Evolutionary conservation across 92 coral and sea anemone species (phyloP).

Genomic region (Siderastrea radians): DNA sequence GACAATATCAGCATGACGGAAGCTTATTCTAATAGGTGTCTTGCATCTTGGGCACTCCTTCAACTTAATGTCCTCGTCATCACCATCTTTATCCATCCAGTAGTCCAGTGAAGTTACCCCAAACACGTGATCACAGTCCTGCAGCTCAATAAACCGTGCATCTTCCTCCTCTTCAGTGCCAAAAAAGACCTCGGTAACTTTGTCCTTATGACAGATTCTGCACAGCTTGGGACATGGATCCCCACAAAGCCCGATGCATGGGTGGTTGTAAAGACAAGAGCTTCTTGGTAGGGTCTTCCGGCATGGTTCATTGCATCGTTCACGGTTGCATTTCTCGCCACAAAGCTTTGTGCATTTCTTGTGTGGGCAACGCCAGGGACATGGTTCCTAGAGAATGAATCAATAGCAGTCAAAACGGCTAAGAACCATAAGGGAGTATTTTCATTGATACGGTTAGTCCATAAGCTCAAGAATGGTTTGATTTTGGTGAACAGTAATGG

Average conservation of each 20-base stretch:
- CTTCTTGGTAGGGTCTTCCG: conserved; percentile 37
- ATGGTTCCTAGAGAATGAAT: conserved; percentile 54
- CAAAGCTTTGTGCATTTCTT: conserved; percentile 69
- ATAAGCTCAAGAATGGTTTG: no score
- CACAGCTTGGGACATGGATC: conserved; percentile 92
- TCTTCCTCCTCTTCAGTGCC: conserved; percentile 79
- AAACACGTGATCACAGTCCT: conserved; percentile 86
- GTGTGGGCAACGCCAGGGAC: conserved; percentile 85
- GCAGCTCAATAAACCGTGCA: conserved; percentile 85
- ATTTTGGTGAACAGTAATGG: no score
- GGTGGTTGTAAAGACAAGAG: conserved; percentile 63
- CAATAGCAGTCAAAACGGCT: background rate
- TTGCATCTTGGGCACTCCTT: conserved; percentile 87
- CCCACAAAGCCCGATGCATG: conserved; percentile 91
- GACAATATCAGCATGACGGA: conserved; percentile 86
- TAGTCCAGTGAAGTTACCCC: conserved; percentile 83
- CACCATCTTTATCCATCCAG: conserved; percentile 74
- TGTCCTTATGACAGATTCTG: conserved; percentile 74
- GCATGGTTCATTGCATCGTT: conserved; percentile 82
- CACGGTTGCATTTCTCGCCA: conserved; percentile 83
- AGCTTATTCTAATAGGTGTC: conserved; percentile 83
- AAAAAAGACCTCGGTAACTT: conserved; percentile 82
- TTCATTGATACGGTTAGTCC: no score
- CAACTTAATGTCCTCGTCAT: conserved; percentile 55
- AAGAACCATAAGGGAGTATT: background rate